Base-by-base conservation (phyloP, 2,797 vertebrate genomes). In the Rousettus madagascariensis region DNA sequence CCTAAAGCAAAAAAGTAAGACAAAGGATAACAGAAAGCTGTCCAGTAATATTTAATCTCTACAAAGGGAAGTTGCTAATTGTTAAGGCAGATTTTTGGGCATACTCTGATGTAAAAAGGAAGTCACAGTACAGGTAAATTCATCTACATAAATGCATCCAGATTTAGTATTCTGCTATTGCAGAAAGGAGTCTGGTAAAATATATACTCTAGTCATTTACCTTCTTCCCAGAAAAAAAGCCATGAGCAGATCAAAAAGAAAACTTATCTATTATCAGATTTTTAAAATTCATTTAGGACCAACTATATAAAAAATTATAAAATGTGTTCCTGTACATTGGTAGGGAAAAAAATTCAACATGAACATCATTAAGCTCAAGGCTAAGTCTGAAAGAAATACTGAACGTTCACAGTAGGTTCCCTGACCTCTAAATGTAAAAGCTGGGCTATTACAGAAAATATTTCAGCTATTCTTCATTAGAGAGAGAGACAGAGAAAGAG, bases 221-320 rank as follows among this genome's bases (percentile, higher is more conserved):
- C 26, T 91, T 86, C 66, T 86, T 86, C 66, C n/a, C 43, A 90
- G 72, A 96, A 97, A 94, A 78, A 92, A 97, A 91, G 33, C 79
- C 71, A 53, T 72, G 28, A 96, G 2, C 17, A 86, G 46, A 95
- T 92, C 43, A 82, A 94, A 94, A 93, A 46, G 53, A 94, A 96
- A 66, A 26, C 69, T 93, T 95, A 83, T 93, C 59, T 90, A 90
- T 91, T 86, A 79, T 82, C 80, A 65, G 28, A 41, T 91, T 90
- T 66, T n/a, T 30, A 15, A 82, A 96, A 92, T 87, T 85, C 49
- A 72, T 72, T 33, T 94, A 91, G 38, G n/a, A 92, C 7, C 9
- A 71, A 59, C 13, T 57, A 53, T 53, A 93, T 84, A 72, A 92
- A 95, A 96, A 89, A 75, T 22, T 94, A 85, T 26, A 95, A 30